Base-by-base conservation (phyloP, 2,888 invertebrate species). In the Patella caerulea region DNA sequence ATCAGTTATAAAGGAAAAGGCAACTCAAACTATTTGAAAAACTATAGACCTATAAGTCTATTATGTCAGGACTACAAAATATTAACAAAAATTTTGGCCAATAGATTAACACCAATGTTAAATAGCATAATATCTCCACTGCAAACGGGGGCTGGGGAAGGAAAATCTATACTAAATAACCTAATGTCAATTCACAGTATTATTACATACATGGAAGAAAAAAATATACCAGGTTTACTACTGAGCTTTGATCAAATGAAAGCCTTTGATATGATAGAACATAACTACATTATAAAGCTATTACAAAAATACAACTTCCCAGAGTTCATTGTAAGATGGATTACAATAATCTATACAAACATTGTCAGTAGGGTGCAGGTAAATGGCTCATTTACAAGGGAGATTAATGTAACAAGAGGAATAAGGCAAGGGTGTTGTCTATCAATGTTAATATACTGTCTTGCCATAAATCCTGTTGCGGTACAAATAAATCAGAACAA, bases 141-240 rank as follows among this genome's bases (percentile, higher is more conserved):
- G n/a, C n/a, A n/a, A n/a, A n/a, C n/a, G n/a, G n/a, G n/a, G n/a
- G n/a, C n/a, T n/a, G n/a, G n/a, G n/a, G n/a, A n/a, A n/a, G 65
- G 65, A 7, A 65, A 65, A 65, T 65, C 65, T 15, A 65, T 65
- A 19, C 5, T 65, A n/a, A 65, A 65, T 65, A 65, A 65, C 65
- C 19, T 65, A 19, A n/a, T 65, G n/a, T 65, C 65, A 19, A 65
- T 65, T 19, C n/a, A 65, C 15, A 65, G 65, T 65, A 12, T 19
- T 19, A 19, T 65, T 19, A 65, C n/a, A 65, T 65, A 65, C 19
- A 19, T 19, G 65, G n/a, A 65, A 11, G 65, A 65, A 15, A 65
- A 65, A 65, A n/a, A 19, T 11, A 65, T 65, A 19, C n/a, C n/a
- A 19, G 15, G n/a, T 12, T 7, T 19, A 11, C n/a, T 65, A 14